Conservation (phyloP, 2,113 vertebrate genomes). For the Gnathonemus echidnorhynchus region DNA sequence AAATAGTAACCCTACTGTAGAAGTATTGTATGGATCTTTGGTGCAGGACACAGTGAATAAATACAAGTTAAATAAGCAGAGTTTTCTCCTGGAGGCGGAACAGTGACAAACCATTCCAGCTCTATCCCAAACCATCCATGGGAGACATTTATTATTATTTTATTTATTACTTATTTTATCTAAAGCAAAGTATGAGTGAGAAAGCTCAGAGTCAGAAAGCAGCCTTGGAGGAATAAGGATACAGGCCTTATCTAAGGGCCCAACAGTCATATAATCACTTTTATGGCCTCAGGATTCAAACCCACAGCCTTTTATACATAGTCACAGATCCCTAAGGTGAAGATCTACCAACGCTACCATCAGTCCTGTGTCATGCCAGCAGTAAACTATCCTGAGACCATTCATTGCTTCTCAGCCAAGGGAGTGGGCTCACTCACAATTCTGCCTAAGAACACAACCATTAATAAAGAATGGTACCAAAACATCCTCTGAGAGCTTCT, state of each 20-base stretch:
- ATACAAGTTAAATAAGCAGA: background rate
- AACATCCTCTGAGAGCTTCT: no score
- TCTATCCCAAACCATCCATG: background rate
- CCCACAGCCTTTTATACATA: background rate
- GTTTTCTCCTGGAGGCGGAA: background rate
- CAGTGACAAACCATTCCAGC: background rate
- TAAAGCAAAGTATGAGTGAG: background rate
- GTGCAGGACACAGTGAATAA: background rate
- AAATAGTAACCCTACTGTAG: background rate
- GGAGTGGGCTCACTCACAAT: no score
- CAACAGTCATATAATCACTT: background rate
- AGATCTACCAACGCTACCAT: no score
- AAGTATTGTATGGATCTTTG: background rate
- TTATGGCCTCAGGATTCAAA: background rate
- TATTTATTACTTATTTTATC: background rate
- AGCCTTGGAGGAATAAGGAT: background rate
- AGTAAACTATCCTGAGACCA: no score
- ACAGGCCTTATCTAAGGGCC: background rate
- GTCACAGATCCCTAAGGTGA: background rate
- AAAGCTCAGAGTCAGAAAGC: background rate
- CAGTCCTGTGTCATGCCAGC: no score
- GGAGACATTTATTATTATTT: background rate
- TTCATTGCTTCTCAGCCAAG: no score
- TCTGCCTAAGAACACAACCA: no score
- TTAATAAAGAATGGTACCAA: no score